Evolutionary conservation across 2,888 invertebrate genomes (phyloP), one percentile per base, ranked within the genome.

Genomic region (Cylloceria caligata): DNA sequence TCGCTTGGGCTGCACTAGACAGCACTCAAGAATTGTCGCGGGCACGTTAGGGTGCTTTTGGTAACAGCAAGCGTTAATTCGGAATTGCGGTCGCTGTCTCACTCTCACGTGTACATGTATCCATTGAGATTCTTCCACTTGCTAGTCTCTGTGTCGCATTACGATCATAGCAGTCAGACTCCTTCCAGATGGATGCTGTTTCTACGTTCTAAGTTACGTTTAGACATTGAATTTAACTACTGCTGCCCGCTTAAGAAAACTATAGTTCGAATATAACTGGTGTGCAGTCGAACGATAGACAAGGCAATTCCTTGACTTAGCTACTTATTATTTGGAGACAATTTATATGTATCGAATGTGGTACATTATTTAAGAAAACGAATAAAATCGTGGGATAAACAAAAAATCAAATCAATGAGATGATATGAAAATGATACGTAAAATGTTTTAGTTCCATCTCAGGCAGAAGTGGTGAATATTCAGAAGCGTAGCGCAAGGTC

Each of bases 11-110:
- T 92, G 92, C 90, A 89, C 87, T 83, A 92, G 92, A 92, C 92
- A 92, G 92, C 90, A 90, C 91, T 92, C 92, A 91, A 92, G 92
- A 92, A 92, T 92, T 92, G 92, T 92, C 92, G 91, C 90, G 88
- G 90, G 88, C 92, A 92, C 91, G 91, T 92, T 91, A 91, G 90
- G 80, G 78, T 67, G 91, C 90, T 92, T 92, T 90, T 90, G 89
- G 90, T 90, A 91, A 91, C 91, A 77, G 75, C 52, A 88, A 92
- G 89, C 91, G 90, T 90, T 92, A 92, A 92, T 92, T 92, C 81
- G 69, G 49, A 34, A 72, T 64, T 74, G 67, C 39, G 69, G 49
- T 77, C 60, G 57, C 36, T 77, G 21, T 30, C 57, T 57, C 60
- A 11, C 68, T 62, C 60, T 39, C 21, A 9, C 47, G 42, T 42